Percentiles rank a stretch among this genome's conserved stretches.
phyloP scores from a whole-genome alignment of 1,140 invertebrate species.

The Drosophila equinoxialis region DNA sequence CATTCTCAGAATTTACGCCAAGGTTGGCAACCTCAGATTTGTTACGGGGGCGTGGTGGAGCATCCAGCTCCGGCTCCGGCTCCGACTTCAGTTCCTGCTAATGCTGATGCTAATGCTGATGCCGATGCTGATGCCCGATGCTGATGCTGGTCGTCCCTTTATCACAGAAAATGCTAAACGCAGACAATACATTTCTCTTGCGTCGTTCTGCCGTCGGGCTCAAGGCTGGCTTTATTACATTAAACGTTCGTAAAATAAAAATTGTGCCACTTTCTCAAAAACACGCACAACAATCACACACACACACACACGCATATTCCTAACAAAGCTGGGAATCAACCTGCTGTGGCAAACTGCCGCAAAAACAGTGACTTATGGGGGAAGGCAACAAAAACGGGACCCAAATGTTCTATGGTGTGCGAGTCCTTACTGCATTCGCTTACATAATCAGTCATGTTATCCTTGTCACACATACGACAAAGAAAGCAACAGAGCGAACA shows the following conservation, averaged over 20 bases:
- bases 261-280: constrained; percentile 82
- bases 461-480: constrained; percentile 63
- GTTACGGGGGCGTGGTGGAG: constrained; percentile 49
- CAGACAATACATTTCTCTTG: constrained; percentile 68
- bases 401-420: constrained; percentile 42
- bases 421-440: constrained; percentile 58
- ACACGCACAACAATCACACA: constrained; percentile 69
- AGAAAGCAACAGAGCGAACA: constrained; percentile 31
- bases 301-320: constrained; percentile 12
- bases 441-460: constrained; percentile 82
- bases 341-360: constrained; percentile 75
- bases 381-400: constrained; percentile 39
- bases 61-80: constrained; percentile 36
- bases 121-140: background rate
- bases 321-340: constrained; percentile 57
- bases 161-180: constrained; percentile 77
- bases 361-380: constrained; percentile 39
- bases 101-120: constrained; percentile 3
- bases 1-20: constrained; percentile 16
- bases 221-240: constrained; percentile 78
- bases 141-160: constrained; percentile 47
- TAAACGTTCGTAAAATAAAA: constrained; percentile 80
- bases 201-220: constrained; percentile 32
- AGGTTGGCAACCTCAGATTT: constrained; percentile 72
- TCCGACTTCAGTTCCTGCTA: constrained; percentile 19